Base-by-base conservation (phyloP, 92 coral and sea anemone genomes). In the Palythoa heliodiscus region DNA sequence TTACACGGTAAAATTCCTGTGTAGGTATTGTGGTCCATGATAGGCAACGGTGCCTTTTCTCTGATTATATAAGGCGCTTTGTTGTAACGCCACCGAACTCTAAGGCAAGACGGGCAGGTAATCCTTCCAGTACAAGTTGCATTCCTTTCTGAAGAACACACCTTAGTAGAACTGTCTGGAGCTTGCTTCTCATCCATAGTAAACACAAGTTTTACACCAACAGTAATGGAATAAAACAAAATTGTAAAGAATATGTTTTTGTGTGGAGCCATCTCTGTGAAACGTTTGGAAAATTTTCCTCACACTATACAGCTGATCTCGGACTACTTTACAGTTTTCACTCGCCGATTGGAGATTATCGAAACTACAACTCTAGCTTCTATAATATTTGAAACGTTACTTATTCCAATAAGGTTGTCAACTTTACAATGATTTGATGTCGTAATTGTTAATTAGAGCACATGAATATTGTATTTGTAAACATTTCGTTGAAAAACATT, bases 1-100 rank as follows among this genome's bases (percentile, higher is more conserved):
- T 78, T 25, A 78, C 83, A 61, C 10, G 54, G 10, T 1, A 78
- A 22, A 22, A 78, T 63, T 47, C 83, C 83, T 11, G 71, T 78
- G 40, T 40, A 61, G 7, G 71, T 7, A 52, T 23, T 23, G 22
- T 11, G 24, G 50, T 6, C n/a, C 9, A 63, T 20, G 40, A 9
- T 19, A 43, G 17, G 4, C 55, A 60, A 0, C 23, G 50, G 37
- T 12, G 23, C 73, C 19, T 5, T n/a, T n/a, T 68, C 73, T 16
- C 61, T 78, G 22, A 78, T 17, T 3, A 78, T 78, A 17, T 78
- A 63, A 20, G 83, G 83, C 55, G 73, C 72, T 1, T 40, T 61
- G 19, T 78, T 78, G 16, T 39, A 13, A 13, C 39, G 13, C 83
- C 55, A 78, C n/a, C 14, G 73, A 40, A 78, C 83, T 3, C 17